Base-by-base conservation (phyloP, 2,113 vertebrate species). In the Todiramphus chloris region DNA sequence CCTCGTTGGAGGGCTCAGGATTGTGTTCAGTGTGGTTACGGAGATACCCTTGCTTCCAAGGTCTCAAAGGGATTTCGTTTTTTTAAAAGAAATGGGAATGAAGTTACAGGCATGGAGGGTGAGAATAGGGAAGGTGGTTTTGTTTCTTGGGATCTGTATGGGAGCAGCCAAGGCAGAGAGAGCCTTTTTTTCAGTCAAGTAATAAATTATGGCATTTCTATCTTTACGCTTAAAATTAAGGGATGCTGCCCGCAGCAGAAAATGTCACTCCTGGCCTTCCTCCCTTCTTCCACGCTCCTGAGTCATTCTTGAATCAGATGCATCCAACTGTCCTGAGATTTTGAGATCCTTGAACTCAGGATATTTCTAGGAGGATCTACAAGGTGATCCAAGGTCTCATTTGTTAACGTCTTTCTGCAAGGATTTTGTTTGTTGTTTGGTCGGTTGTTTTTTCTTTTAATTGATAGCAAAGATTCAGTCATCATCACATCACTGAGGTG, bases 251-350 rank as follows among this genome's bases (percentile, higher is more conserved):
- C 81, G 73, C 80, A 89, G 80, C 84, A 85, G 94, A 78, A 93
- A 96, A 96, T 94, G 68, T 92, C 76, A 83, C 68, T 95, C 6
- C 15, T 90, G 90, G 63, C 70, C 41, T 89, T 64, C 53, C 30
- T 96, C 11, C 37, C 58, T 93, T 48, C 76, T 35, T 95, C 80
- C 43, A 48, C 3, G 0, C 31, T 94, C 39, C 53, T 92, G 96
- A 95, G 76, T 93, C 94, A 96, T 82, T 87, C 66, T 73, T 89
- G 70, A 82, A 79, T 76, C 89, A 82, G 92, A 89, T 89, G 53
- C 37, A 43, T 82, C 90, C 87, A 82, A 66, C 83, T 96, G 69
- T 94, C 95, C 66, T 89, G 69, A 79, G 94, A 69, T 2, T 59
- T 55, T 70, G 59, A 80, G 79, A 73, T 64, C 78, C 77, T 72